Conservation (phyloP, 2,888 invertebrate species). For the Lissonota sp. region DNA sequence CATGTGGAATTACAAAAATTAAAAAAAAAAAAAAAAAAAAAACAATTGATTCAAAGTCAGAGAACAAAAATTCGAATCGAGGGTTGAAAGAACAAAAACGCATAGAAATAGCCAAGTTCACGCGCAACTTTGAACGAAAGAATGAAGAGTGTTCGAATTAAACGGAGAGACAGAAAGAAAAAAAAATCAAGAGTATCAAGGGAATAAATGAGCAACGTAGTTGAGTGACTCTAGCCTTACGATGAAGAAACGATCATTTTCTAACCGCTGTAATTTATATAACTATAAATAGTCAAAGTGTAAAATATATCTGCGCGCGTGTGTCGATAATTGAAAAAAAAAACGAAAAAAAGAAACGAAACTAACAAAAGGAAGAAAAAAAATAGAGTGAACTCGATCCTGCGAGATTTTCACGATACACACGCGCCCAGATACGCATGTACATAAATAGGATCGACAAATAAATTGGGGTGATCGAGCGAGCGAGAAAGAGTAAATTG, state of each 20-base stretch:
- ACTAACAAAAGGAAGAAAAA: slow-evolving; percentile 3
- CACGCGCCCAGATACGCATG: slow-evolving; percentile 64
- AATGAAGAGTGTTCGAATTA: slow-evolving; percentile 2
- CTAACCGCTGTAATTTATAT: slow-evolving; percentile 72
- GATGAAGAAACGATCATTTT: slow-evolving; percentile 72
- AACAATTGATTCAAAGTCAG: neutral
- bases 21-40: slow-evolving; percentile 9
- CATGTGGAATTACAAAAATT: neutral
- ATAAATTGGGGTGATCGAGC: slow-evolving; percentile 62
- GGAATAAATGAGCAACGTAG: slow-evolving; percentile 66
- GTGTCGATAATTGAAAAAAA: slow-evolving; percentile 51
- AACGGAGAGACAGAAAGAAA: neutral
- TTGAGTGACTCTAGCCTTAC: slow-evolving; percentile 70
- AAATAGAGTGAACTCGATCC: slow-evolving; percentile 31
- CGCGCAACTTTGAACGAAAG: neutral
- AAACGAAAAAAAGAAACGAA: slow-evolving; percentile 10
- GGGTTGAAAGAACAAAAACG: neutral
- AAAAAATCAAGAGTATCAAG: slow-evolving; percentile 54
- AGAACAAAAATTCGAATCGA: neutral
- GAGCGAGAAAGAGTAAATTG: slow-evolving; percentile 35
- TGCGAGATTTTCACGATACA: slow-evolving; percentile 56
- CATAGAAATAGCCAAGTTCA: neutral
- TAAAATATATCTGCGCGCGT: slow-evolving; percentile 63
- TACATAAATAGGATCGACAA: slow-evolving; percentile 68
- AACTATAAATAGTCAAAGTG: slow-evolving; percentile 66